phyloP scores from a whole-genome alignment of 1,140 invertebrate species.

The Drosophila carrolli region DNA sequence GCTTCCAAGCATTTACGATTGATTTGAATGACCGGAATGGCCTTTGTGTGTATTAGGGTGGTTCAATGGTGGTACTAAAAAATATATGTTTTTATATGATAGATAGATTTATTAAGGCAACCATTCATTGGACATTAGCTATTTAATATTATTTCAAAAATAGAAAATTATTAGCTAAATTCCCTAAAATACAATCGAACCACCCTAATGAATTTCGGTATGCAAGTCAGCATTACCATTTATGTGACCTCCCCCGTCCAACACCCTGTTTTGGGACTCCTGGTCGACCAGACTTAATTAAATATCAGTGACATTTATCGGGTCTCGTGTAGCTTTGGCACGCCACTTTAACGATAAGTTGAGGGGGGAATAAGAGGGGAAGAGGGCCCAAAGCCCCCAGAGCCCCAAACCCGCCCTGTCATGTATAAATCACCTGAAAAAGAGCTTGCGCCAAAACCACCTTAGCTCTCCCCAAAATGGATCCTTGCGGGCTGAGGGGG shows the following conservation, averaged over 20 bases:
- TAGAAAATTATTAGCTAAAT: too few relatives aligned
- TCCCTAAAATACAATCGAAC: background rate
- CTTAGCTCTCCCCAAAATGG: slow-evolving; percentile 27
- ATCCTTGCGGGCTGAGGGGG: slow-evolving; percentile 1
- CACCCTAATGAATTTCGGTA: slow-evolving; percentile 8
- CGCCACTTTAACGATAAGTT: slow-evolving; percentile 71
- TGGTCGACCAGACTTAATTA: slow-evolving; percentile 72
- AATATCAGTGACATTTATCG: slow-evolving; percentile 83
- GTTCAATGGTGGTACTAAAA: background rate
- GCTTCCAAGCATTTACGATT: slow-evolving; percentile 26
- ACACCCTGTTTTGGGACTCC: slow-evolving; percentile 21
- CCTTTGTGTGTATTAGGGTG: background rate
- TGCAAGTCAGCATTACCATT: slow-evolving; percentile 23
- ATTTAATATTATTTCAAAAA: too few relatives aligned
- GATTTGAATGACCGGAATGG: slow-evolving; percentile 17
- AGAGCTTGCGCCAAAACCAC: slow-evolving; percentile 48
- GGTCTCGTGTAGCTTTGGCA: slow-evolving; percentile 78
- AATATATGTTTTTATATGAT: too few relatives aligned
- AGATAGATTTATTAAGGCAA: too few relatives aligned
- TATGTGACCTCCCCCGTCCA: slow-evolving; percentile 21
- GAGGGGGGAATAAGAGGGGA: slow-evolving; percentile 34
- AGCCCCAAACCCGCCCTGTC: slow-evolving; percentile 52
- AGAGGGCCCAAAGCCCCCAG: slow-evolving; percentile 6
- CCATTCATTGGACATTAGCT: too few relatives aligned
- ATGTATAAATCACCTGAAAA: slow-evolving; percentile 80